A percentile compares a stretch with the other conserved stretches of the same genome.
Conservation (phyloP, 2,888 invertebrate species). For the Myathropa florea region DNA sequence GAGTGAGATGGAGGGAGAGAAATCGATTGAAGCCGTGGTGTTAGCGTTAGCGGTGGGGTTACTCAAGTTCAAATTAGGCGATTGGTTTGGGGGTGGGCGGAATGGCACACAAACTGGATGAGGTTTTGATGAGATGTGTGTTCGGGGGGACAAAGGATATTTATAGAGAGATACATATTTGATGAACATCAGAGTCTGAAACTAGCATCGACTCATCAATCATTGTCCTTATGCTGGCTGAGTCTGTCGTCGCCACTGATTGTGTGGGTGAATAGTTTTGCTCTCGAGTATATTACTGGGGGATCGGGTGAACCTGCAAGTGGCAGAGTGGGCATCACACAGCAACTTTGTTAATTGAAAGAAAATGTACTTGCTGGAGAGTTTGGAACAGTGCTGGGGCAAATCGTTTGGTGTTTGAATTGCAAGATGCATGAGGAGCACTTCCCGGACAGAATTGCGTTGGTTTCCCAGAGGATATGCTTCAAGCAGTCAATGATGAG, state of each 20-base stretch:
- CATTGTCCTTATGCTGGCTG: constrained; percentile 18
- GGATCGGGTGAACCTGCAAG: neutral
- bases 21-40: constrained; percentile 22
- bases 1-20: neutral
- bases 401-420: neutral
- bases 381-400: neutral
- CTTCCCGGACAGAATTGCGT: neutral
- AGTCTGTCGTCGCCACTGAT: neutral
- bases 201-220: constrained; percentile 33
- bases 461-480: neutral
- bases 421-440: neutral
- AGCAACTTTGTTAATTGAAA: constrained; percentile 1
- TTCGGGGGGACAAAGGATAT: constrained; percentile 8
- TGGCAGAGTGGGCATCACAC: neutral
- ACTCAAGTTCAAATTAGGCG: constrained; percentile 51
- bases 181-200: constrained; percentile 27
- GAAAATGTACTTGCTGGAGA: neutral
- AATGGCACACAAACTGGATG: neutral
- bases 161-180: constrained; percentile 24
- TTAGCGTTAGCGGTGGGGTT: constrained; percentile 40
- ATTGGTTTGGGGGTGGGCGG: neutral
- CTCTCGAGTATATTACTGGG: constrained; percentile 13
- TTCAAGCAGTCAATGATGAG: neutral
- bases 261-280: constrained; percentile 32
- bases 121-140: constrained; percentile 12